Conservation (phyloP, 2,888 invertebrate species). For the Ecliptopera silaceata region DNA sequence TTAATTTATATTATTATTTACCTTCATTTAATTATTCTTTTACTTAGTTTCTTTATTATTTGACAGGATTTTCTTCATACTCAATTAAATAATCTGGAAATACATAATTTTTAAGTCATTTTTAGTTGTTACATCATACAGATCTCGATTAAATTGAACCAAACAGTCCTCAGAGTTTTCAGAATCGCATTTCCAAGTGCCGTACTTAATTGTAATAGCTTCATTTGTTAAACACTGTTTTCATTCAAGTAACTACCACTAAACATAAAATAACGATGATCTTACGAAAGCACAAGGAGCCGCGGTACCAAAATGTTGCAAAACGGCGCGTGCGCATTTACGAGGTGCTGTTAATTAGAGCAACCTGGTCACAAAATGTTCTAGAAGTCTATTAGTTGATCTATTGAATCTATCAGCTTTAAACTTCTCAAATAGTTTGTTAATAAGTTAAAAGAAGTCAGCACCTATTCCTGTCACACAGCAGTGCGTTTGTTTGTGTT, state of each 20-base stretch:
- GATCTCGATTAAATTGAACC: slow-evolving; percentile 8
- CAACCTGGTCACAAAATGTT: slow-evolving; percentile 41
- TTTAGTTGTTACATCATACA: not conserved
- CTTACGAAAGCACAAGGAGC: slow-evolving; percentile 39
- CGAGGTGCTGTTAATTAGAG: slow-evolving; percentile 56
- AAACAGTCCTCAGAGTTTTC: slow-evolving; percentile 4
- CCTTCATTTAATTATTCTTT: no score
- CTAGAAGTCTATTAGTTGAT: slow-evolving; percentile 37
- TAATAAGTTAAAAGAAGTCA: no score
- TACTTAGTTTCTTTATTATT: no score
- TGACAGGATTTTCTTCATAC: no score
- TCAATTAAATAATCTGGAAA: no score
- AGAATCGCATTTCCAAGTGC: slow-evolving; percentile 11
- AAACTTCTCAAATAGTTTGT: slow-evolving; percentile 5
- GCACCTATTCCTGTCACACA: no score
- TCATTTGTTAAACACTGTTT: slow-evolving; percentile 17
- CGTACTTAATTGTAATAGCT: slow-evolving; percentile 12
- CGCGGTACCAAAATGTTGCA: slow-evolving; percentile 46
- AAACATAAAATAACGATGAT: slow-evolving; percentile 24
- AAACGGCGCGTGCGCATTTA: slow-evolving; percentile 58
- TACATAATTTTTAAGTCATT: no score
- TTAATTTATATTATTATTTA: no score
- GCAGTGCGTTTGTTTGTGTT: no score
- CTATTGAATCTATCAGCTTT: not conserved
- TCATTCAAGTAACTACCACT: slow-evolving; percentile 14